These are phyloP conservation scores for Rhinoraja longicauda DNA, from an alignment of 2,797 vertebrate species.

Conservation along the genomic window DNA sequence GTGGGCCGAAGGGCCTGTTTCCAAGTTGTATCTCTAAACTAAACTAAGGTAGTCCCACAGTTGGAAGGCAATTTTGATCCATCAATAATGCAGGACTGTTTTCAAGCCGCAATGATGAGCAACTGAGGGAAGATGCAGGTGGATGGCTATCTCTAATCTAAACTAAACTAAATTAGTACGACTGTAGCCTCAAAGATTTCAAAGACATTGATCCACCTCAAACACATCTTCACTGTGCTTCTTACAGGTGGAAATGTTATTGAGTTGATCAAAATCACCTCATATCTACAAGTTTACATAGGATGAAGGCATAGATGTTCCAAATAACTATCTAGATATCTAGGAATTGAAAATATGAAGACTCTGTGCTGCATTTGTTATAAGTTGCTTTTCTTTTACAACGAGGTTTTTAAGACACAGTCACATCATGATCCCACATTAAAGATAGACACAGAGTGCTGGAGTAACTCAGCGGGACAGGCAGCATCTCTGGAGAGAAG, in stretches of 20 bases:
- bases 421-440: conserved; percentile 35
- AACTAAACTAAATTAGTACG: not conserved
- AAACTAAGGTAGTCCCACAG: too few species aligned
- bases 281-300: conserved; percentile 14
- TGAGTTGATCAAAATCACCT: conserved; percentile 39
- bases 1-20: too few species aligned
- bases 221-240: not conserved
- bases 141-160: too few species aligned
- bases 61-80: too few species aligned
- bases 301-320: conserved; percentile 41
- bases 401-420: conserved; percentile 39
- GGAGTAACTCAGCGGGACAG: too few species aligned
- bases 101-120: too few species aligned
- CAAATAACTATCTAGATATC: conserved; percentile 41
- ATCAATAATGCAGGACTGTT: too few species aligned
- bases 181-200: not conserved
- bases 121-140: too few species aligned
- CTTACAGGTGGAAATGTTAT: conserved; percentile 37
- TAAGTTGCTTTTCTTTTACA: conserved; percentile 27
- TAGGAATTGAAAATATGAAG: conserved; percentile 9
- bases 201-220: not conserved
- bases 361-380: conserved; percentile 20
- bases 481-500: too few species aligned
- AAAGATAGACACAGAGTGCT: not conserved
- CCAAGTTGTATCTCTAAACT: too few species aligned